Conservation (phyloP, 2,888 invertebrate species). For the Buathra laborator region DNA sequence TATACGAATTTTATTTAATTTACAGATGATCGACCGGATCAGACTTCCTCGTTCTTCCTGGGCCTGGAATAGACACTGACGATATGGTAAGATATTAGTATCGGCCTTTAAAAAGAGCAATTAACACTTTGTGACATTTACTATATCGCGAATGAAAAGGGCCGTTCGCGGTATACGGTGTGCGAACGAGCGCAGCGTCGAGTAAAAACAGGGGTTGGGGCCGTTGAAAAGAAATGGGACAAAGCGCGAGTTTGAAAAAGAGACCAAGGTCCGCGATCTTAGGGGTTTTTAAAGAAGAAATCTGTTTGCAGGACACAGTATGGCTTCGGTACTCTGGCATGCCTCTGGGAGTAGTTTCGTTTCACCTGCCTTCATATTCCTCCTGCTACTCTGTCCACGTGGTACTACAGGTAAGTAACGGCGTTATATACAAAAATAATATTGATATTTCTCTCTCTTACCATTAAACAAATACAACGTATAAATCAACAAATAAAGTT, state of each 20-base stretch:
- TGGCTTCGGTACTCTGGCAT: slow-evolving; percentile 94
- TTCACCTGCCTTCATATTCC: slow-evolving; percentile 90
- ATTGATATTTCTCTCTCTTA: slow-evolving; percentile 8
- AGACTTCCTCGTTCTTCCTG: slow-evolving; percentile 83
- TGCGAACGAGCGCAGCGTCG: slow-evolving; percentile 4
- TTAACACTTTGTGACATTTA: slow-evolving; percentile 7
- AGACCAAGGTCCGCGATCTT: slow-evolving; percentile 39
- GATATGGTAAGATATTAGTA: slow-evolving; percentile 89
- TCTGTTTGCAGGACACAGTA: slow-evolving; percentile 90
- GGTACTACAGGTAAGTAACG: slow-evolving; percentile 91
- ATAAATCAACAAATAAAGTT: neutral
- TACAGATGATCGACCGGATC: slow-evolving; percentile 87
- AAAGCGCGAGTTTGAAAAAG: slow-evolving; percentile 41
- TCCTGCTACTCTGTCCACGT: slow-evolving; percentile 91
- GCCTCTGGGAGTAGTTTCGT: slow-evolving; percentile 93
- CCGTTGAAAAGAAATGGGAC: slow-evolving; percentile 34
- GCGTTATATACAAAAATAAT: slow-evolving; percentile 15
- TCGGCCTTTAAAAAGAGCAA: neutral
- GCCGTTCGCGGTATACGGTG: slow-evolving; percentile 2
- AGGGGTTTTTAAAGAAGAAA: slow-evolving; percentile 42
- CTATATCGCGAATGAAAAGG: slow-evolving; percentile 8
- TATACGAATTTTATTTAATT: slow-evolving; percentile 66
- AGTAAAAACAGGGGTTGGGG: neutral
- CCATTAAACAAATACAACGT: neutral
- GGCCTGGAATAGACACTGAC: slow-evolving; percentile 90